Evolutionary conservation across 2,113 vertebrate species (phyloP).

Genomic region (Phylloscopus trochiloides): DNA sequence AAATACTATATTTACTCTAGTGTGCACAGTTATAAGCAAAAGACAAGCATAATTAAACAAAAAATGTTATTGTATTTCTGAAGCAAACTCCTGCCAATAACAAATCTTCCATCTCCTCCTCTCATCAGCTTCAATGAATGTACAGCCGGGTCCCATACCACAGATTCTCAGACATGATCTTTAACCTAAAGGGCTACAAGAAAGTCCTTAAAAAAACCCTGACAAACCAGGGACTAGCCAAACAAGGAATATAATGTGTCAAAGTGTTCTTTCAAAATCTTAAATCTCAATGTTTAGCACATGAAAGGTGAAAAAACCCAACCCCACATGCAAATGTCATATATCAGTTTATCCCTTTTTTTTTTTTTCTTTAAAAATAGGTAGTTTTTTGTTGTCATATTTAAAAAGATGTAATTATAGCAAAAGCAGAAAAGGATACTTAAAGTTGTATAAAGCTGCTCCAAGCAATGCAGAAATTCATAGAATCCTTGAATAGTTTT

Average conservation of each 20-base stretch:
- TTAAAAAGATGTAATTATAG: neutral
- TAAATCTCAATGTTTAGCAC: neutral
- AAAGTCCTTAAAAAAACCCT: neutral
- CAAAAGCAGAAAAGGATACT: neutral
- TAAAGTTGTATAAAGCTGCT: neutral
- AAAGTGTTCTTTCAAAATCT: neutral
- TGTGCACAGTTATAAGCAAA: neutral
- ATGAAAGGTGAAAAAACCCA: neutral
- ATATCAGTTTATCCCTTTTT: neutral
- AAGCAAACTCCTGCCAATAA: neutral
- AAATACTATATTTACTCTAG: constrained; percentile 1
- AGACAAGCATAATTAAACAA: neutral
- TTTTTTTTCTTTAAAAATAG: neutral
- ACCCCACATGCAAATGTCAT: neutral
- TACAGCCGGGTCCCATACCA: neutral
- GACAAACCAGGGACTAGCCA: neutral
- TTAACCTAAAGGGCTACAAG: neutral
- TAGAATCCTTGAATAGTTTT: neutral
- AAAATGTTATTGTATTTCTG: constrained; percentile 11
- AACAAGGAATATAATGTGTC: neutral
- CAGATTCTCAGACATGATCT: neutral
- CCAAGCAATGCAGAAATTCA: neutral
- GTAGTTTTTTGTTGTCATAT: neutral
- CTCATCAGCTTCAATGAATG: neutral
- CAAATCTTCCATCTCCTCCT: neutral